phyloP scores from a whole-genome alignment of 2,797 vertebrate genomes.

The Decapterus maruadsi region DNA sequence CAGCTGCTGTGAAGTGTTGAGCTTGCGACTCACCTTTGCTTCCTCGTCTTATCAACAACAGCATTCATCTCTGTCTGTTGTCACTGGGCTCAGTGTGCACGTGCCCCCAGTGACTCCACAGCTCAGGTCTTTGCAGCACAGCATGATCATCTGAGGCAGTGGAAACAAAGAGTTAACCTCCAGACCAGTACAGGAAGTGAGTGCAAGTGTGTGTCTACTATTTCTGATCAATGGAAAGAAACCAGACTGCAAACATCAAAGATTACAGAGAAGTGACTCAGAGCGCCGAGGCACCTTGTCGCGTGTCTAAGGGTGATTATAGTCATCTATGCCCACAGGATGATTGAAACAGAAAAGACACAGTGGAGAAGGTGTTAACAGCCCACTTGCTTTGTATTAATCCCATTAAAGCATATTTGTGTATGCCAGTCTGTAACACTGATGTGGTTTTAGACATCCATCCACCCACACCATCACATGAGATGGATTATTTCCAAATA shows the following conservation, averaged over 20 bases:
- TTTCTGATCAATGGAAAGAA: constrained; percentile 63
- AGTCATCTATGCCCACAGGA: not conserved
- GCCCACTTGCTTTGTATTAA: not conserved
- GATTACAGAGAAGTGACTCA: constrained; percentile 59
- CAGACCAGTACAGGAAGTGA: constrained; percentile 70
- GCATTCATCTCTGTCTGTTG: constrained; percentile 69
- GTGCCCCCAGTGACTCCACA: constrained; percentile 36
- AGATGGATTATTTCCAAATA: constrained; percentile 29
- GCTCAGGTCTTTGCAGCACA: constrained; percentile 38
- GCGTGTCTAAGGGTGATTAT: not conserved
- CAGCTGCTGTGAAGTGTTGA: not conserved
- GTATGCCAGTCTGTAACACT: not conserved
- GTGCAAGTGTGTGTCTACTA: constrained; percentile 40
- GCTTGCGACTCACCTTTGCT: constrained; percentile 66
- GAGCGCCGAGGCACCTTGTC: constrained; percentile 1
- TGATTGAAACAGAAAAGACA: not conserved
- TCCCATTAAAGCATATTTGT: not conserved
- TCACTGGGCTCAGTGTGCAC: constrained; percentile 30
- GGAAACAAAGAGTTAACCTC: constrained; percentile 69
- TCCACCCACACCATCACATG: constrained; percentile 26
- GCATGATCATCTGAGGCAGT: constrained; percentile 66
- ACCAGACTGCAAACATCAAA: constrained; percentile 20
- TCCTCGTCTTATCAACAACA: constrained; percentile 58
- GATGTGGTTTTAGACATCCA: constrained; percentile 12
- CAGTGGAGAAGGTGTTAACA: not conserved